Conservation (phyloP, 1,140 invertebrate genomes). For the Drosophila santomea region DNA sequence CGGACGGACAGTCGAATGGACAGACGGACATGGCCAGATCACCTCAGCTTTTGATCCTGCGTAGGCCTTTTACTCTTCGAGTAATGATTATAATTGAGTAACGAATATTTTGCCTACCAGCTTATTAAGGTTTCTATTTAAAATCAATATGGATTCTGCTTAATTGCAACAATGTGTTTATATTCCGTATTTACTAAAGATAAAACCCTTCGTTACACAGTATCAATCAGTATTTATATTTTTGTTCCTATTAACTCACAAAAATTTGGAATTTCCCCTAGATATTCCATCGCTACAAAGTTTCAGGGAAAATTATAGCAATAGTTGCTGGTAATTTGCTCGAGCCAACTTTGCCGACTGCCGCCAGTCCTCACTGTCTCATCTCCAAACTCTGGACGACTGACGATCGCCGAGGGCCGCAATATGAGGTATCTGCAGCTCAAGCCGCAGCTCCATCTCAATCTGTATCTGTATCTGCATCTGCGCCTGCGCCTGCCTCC, state of each 20-base stretch:
- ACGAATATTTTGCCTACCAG: too few relatives aligned
- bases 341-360: constrained; percentile 22
- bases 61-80: too few relatives aligned
- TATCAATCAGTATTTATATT: constrained; percentile 13
- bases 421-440: constrained; percentile 22
- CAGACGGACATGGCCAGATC: too few relatives aligned
- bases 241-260: constrained; percentile 18
- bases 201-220: neutral
- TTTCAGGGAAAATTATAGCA: constrained; percentile 31
- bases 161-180: too few relatives aligned
- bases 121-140: neutral
- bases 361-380: constrained; percentile 30
- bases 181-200: neutral
- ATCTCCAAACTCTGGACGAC: constrained; percentile 39
- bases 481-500: constrained; percentile 10
- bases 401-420: constrained; percentile 33
- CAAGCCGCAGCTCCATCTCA: neutral
- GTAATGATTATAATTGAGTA: too few relatives aligned
- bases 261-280: constrained; percentile 1
- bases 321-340: constrained; percentile 25
- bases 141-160: too few relatives aligned
- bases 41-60: too few relatives aligned
- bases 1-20: too few relatives aligned
- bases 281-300: constrained; percentile 16
- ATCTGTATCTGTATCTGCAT: constrained; percentile 20